phyloP scores from a whole-genome alignment of 2,888 invertebrate species.

The Limnephilus marmoratus region DNA sequence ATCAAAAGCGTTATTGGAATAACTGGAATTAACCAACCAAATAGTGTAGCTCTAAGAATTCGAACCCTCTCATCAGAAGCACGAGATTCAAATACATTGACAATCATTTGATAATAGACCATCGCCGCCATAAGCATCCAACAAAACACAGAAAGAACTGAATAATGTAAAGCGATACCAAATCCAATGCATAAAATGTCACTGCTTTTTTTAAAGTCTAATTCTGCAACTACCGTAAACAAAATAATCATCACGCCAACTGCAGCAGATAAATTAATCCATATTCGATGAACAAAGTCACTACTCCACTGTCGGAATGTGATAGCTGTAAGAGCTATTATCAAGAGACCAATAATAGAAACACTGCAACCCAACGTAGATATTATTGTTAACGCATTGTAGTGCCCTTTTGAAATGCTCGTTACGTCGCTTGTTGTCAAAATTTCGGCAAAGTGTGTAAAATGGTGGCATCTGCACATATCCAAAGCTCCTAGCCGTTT shows the following conservation, averaged over 20 bases:
- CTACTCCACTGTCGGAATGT: conserved; percentile 79
- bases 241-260: conserved; percentile 74
- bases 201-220: conserved; percentile 70
- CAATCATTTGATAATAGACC: conserved; percentile 81
- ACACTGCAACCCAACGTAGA: conserved; percentile 75
- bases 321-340: conserved; percentile 76
- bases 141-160: conserved; percentile 82
- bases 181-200: conserved; percentile 76
- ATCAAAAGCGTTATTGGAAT: conserved; percentile 76
- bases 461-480: conserved; percentile 77
- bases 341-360: conserved; percentile 75
- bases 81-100: conserved; percentile 79
- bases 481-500: conserved; percentile 70
- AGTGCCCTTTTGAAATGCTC: conserved; percentile 70
- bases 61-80: conserved; percentile 76
- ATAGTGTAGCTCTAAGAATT: conserved; percentile 79
- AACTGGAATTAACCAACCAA: conserved; percentile 81
- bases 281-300: conserved; percentile 79
- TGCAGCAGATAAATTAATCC: conserved; percentile 77
- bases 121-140: conserved; percentile 86
- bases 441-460: conserved; percentile 80
- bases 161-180: conserved; percentile 81
- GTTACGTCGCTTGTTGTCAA: conserved; percentile 70
- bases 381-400: conserved; percentile 73
- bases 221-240: conserved; percentile 72